Conservation (phyloP, 2,113 vertebrate genomes). For the Progne subis region DNA sequence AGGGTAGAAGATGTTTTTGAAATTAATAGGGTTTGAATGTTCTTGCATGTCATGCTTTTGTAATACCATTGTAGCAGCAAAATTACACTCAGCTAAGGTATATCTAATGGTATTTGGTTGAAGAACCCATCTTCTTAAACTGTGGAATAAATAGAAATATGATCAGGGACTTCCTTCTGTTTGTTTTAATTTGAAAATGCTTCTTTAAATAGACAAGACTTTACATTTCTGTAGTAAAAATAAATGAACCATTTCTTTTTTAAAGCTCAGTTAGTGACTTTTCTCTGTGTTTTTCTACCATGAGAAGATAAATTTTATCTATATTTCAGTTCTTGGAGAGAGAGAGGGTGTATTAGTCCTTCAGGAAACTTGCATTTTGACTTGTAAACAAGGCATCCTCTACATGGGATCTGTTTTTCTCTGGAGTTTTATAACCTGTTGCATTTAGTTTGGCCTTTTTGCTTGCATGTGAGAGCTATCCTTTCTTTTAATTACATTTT, state of each 20-base stretch:
- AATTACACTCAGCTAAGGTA: neutral
- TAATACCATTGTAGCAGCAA: neutral
- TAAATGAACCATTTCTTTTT: neutral
- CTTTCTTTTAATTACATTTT: neutral
- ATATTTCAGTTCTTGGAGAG: neutral
- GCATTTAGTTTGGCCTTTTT: neutral
- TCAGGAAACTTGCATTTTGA: neutral
- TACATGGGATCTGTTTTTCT: neutral
- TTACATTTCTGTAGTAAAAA: neutral
- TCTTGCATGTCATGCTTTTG: neutral
- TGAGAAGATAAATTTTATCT: neutral
- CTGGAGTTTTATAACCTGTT: neutral
- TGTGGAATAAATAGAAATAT: neutral
- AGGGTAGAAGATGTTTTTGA: neutral
- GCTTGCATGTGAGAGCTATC: neutral
- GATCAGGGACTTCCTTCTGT: neutral
- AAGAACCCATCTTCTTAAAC: neutral
- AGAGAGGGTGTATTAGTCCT: neutral
- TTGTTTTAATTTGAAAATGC: neutral
- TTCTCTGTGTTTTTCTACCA: neutral
- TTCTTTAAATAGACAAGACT: neutral
- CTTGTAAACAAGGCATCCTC: neutral
- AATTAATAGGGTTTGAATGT: neutral
- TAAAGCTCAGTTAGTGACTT: neutral
- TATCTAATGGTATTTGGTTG: neutral